Evolutionary conservation across 2,113 vertebrate species (phyloP).

Genomic region (Centropristis striata): DNA sequence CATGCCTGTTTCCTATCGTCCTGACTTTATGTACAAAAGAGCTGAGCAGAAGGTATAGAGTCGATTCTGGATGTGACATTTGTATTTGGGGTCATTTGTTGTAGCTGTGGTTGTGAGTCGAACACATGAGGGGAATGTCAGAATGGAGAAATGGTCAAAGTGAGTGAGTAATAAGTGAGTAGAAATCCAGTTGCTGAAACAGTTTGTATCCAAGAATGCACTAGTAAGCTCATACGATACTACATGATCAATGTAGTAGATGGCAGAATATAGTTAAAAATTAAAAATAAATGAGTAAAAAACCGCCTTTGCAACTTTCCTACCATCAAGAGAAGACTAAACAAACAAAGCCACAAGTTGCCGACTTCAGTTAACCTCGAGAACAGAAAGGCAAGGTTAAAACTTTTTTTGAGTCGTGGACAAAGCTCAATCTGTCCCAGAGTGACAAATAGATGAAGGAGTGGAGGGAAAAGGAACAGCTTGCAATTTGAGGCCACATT

Average conservation of each 20-base stretch:
- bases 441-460: not conserved
- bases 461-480: not conserved
- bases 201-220: not conserved
- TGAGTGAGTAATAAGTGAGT: not conserved
- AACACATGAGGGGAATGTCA: not conserved
- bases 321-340: not conserved
- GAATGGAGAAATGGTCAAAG: not conserved
- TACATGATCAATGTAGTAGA: not conserved
- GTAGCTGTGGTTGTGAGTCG: not conserved
- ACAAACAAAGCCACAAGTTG: not conserved
- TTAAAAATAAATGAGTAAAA: too few species aligned
- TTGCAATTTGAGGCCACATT: not conserved
- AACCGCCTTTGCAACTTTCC: not conserved
- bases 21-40: not conserved
- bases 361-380: not conserved
- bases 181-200: not conserved
- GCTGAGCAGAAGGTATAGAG: not conserved
- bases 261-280: not conserved
- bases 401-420: not conserved
- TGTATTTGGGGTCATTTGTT: conserved; percentile 11
- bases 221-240: not conserved
- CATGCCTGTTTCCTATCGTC: not conserved
- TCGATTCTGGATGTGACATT: conserved; percentile 3
- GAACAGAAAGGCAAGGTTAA: not conserved
- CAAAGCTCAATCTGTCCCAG: not conserved